Evolutionary conservation across 2,113 vertebrate species (phyloP), one percentile per base, ranked within the genome.

Genomic region (Coracopsis vasa): DNA sequence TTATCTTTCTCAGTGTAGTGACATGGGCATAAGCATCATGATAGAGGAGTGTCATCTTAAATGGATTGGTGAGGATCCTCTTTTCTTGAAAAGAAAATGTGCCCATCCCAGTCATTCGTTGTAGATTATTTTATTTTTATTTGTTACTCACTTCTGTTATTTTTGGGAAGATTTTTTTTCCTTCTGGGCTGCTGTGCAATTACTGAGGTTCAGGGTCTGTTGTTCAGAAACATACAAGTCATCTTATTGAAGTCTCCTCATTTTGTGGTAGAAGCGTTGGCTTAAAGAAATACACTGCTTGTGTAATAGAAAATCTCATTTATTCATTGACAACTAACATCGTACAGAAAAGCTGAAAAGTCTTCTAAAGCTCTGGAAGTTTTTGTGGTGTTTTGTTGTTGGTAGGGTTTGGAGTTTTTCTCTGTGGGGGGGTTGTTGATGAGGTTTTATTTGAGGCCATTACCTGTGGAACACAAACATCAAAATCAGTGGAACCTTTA

Each of bases 401-500:
- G 51, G 6, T 53, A 66, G 51, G 29, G 6, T 25, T 88, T 44
- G 23, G 35, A 12, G 0, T 6, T 66, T 85, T 66, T 64, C 50
- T 77, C 4, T 0, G 19, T 11, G 11, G 8, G 27, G 15, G 10
- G 37, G 69, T 31, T 27, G 5, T 39, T 60, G 8, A 1, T 7
- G 79, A 64, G 15, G 16, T 72, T 72, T 39, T 47, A 47, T 90
- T 48, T 50, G 65, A 58, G 25, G 65, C 37, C 7, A 16, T 90
- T 27, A 35, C 7, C 6, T 21, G 21, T 31, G 35, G 41, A 75
- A 56, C 33, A n/a, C 14, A 61, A 56, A 45, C 23, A 39, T 90
- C 45, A 51, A 51, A 66, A 65, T 86, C 29, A 60, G 9, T 37
- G 45, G 27, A 91, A 54, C 13, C 0, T 0, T 93, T 66, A 56